Evolutionary conservation across 1,140 invertebrate genomes (phyloP).

Genomic region (Sycobia sp.): DNA sequence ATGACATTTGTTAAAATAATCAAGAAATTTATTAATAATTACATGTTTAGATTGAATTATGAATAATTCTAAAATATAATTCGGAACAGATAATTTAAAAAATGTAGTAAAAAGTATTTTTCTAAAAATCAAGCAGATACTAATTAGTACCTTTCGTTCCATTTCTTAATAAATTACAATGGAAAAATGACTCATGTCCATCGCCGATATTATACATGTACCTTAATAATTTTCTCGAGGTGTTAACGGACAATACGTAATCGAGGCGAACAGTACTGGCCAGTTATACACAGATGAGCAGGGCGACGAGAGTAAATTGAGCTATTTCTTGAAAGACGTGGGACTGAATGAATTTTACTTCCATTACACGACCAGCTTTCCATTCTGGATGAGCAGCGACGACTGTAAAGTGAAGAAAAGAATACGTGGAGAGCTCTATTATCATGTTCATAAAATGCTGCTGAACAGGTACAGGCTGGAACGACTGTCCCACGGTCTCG

Average conservation of each 20-base stretch:
- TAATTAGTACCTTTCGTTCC: too few species aligned
- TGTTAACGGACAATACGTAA: constrained; percentile 43
- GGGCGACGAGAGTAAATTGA: constrained; percentile 61
- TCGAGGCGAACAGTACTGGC: constrained; percentile 61
- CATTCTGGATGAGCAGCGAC: constrained; percentile 66
- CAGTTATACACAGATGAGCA: constrained; percentile 60
- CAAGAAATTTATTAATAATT: too few species aligned
- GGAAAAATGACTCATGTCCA: too few species aligned
- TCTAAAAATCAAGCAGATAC: too few species aligned
- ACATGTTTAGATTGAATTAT: too few species aligned
- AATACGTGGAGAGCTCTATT: constrained; percentile 69
- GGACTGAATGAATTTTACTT: constrained; percentile 73
- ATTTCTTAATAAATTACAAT: too few species aligned
- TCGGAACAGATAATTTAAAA: too few species aligned
- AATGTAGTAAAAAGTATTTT: too few species aligned
- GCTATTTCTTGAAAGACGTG: constrained; percentile 74
- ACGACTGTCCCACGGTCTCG: constrained; percentile 68
- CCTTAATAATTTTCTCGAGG: too few species aligned
- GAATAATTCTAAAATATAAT: too few species aligned
- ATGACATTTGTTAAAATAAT: too few species aligned
- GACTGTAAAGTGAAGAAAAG: constrained; percentile 61
- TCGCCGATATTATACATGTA: too few species aligned
- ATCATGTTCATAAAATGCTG: constrained; percentile 67
- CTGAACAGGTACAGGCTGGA: constrained; percentile 72
- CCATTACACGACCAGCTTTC: constrained; percentile 66